Conservation (phyloP, 2,113 vertebrate species). For the Saimiri boliviensis region DNA sequence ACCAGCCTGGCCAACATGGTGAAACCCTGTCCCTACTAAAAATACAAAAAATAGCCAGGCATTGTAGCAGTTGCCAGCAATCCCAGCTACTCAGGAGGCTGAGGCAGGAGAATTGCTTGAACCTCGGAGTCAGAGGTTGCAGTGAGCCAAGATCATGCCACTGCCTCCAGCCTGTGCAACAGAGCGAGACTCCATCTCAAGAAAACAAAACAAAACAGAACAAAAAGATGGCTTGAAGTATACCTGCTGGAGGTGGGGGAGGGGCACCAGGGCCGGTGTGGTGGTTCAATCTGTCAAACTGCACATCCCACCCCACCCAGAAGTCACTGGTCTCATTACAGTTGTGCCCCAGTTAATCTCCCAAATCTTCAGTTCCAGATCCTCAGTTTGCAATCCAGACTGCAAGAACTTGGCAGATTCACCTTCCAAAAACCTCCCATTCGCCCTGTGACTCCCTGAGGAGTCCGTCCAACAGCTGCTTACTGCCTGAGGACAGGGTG, state of each 20-base stretch:
- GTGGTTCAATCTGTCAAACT: background rate
- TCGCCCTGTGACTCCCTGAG: accelerated
- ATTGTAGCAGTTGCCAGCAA: no score
- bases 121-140: no score
- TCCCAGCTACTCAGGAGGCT: no score
- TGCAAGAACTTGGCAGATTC: background rate
- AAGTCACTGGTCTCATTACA: background rate
- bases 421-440: background rate
- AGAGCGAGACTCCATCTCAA: no score
- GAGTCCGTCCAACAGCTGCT: background rate
- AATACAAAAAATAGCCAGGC: no score
- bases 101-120: no score
- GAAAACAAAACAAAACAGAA: no score
- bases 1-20: no score
- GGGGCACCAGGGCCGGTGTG: background rate
- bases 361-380: background rate
- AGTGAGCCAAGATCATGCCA: no score
- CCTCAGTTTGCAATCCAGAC: background rate
- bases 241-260: no score
- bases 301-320: background rate
- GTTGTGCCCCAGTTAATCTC: background rate
- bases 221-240: background rate
- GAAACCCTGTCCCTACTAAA: no score
- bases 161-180: no score
- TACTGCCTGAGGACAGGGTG: background rate